A percentile compares a stretch with the other conserved stretches of the same genome.
Evolutionary conservation across 2,113 vertebrate genomes (phyloP).

Genomic region (Pteropus alecto): DNA sequence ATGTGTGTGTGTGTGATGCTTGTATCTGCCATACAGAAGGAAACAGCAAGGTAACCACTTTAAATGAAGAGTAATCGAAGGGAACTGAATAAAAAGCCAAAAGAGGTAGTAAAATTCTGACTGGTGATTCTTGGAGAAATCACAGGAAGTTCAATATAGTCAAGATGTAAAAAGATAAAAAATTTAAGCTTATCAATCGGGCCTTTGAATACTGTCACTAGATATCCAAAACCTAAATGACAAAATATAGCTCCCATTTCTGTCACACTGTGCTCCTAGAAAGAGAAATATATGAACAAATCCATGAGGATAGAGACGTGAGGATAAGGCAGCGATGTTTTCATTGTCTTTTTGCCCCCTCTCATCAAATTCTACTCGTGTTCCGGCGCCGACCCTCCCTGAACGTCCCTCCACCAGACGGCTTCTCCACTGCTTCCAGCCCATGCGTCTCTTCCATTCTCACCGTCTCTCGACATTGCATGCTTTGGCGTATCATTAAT

Average conservation of each 20-base stretch:
- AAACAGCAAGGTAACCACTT: background rate
- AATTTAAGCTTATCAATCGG: background rate
- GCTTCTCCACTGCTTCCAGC: background rate
- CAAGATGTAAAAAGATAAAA: background rate
- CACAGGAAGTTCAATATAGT: background rate
- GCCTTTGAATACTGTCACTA: background rate
- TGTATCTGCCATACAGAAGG: background rate
- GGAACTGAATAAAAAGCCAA: background rate
- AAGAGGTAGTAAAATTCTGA: background rate
- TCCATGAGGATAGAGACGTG: accelerated
- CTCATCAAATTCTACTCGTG: background rate
- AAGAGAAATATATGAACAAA: background rate
- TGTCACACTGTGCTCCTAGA: background rate
- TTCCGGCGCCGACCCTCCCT: accelerated
- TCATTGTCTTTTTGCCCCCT: background rate
- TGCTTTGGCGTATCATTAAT: background rate
- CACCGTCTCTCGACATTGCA: background rate
- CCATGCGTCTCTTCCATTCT: background rate
- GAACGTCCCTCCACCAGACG: too few relatives aligned
- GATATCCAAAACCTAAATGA: background rate
- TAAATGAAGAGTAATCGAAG: background rate
- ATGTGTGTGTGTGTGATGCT: too few relatives aligned
- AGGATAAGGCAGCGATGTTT: background rate
- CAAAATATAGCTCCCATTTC: background rate
- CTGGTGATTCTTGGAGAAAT: background rate